Evolutionary conservation across 2,888 invertebrate genomes (phyloP).

Genomic region (Drepana falcataria): DNA sequence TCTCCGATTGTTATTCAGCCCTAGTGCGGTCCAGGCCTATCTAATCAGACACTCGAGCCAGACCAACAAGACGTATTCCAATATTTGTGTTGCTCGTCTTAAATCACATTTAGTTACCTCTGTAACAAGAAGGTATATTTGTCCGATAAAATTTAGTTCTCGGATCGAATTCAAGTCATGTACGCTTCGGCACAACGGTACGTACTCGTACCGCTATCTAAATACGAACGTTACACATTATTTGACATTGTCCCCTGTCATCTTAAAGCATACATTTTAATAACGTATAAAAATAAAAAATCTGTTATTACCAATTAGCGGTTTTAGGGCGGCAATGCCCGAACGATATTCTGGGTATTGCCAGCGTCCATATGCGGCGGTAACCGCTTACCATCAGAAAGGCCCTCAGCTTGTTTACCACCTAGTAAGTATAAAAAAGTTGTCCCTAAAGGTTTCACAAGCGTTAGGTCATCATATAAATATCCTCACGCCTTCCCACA

Average conservation of each 20-base stretch:
- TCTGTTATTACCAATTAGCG: no score
- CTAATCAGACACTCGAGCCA: conserved; percentile 51
- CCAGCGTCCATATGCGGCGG: no score
- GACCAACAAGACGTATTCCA: conserved; percentile 60
- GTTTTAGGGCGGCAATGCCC: no score
- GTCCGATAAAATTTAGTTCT: conserved; percentile 65
- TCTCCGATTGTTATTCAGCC: conserved; percentile 53
- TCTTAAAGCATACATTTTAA: not conserved
- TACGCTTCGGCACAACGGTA: conserved; percentile 40
- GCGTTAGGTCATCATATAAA: no score
- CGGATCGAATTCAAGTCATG: conserved; percentile 70
- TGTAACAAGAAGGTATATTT: conserved; percentile 70
- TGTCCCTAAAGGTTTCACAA: no score
- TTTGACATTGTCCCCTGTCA: conserved; percentile 21
- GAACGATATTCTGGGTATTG: no score
- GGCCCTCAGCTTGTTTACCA: no score
- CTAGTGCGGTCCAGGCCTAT: conserved; percentile 50
- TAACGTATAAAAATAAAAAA: no score
- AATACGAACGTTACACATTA: conserved; percentile 34
- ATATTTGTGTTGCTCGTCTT: conserved; percentile 71
- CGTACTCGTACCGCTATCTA: conserved; percentile 22
- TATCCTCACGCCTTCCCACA: no score
- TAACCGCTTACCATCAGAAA: no score
- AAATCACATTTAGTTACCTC: conserved; percentile 68
- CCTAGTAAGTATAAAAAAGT: no score